Conservation (phyloP, 2,888 invertebrate genomes). For the Lycaena phlaeas region DNA sequence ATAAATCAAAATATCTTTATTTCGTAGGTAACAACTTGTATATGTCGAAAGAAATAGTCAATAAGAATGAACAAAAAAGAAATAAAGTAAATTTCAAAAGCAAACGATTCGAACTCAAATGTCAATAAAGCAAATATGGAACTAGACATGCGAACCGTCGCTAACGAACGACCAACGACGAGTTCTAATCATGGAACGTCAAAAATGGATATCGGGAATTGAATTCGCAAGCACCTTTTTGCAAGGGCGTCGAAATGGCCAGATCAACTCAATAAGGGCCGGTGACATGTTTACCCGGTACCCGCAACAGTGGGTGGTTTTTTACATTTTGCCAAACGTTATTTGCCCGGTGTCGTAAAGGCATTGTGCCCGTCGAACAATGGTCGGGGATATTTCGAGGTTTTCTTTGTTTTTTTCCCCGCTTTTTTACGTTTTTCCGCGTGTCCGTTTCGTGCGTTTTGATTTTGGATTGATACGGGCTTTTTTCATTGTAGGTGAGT, state of each 20-base stretch:
- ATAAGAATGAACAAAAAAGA: too few relatives aligned
- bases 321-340: conserved; percentile 58
- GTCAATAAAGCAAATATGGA: conserved; percentile 34
- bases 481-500: conserved; percentile 20
- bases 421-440: conserved; percentile 29
- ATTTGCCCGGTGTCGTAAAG: conserved; percentile 69
- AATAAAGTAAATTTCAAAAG: neutral
- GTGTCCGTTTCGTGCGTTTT: conserved; percentile 30
- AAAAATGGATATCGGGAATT: conserved; percentile 71
- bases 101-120: conserved; percentile 21
- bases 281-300: conserved; percentile 65
- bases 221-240: conserved; percentile 55
- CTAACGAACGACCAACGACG: conserved; percentile 69
- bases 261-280: conserved; percentile 69
- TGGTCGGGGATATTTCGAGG: conserved; percentile 42
- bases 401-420: conserved; percentile 28
- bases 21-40: too few relatives aligned
- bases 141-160: conserved; percentile 33
- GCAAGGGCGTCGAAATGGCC: conserved; percentile 60
- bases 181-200: conserved; percentile 70
- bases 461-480: conserved; percentile 38
- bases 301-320: conserved; percentile 43
- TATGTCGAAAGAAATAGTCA: too few relatives aligned
- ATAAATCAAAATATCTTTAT: too few relatives aligned
- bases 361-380: conserved; percentile 64